These are phyloP conservation scores for Gonocerus acuteangulatus DNA, from an alignment of 2,888 invertebrate species.

Conservation along the genomic window DNA sequence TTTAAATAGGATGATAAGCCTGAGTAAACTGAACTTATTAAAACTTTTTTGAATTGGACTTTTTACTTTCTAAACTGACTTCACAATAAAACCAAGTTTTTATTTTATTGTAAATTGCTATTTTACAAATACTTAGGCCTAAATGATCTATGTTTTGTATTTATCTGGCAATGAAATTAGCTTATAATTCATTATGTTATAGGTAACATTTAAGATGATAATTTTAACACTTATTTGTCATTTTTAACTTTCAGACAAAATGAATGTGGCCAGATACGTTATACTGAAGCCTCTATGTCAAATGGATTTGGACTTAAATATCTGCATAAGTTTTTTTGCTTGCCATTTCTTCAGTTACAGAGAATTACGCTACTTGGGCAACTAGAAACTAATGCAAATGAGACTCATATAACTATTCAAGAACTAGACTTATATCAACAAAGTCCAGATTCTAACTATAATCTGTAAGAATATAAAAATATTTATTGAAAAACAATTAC, in stretches of 20 bases:
- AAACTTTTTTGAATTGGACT: too few relatives aligned
- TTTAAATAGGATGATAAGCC: too few relatives aligned
- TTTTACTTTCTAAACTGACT: too few relatives aligned
- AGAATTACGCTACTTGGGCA: slow-evolving; percentile 73
- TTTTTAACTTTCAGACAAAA: slow-evolving; percentile 36
- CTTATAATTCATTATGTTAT: too few relatives aligned
- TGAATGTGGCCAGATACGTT: slow-evolving; percentile 62
- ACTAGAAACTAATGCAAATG: slow-evolving; percentile 73
- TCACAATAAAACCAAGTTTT: too few relatives aligned
- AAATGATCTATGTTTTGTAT: too few relatives aligned
- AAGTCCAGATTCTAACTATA: slow-evolving; percentile 64
- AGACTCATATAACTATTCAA: slow-evolving; percentile 65
- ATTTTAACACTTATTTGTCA: too few relatives aligned
- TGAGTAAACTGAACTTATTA: too few relatives aligned
- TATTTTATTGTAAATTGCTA: too few relatives aligned
- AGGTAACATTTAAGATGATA: too few relatives aligned
- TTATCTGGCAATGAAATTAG: too few relatives aligned
- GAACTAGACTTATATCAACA: slow-evolving; percentile 69
- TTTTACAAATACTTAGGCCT: too few relatives aligned
- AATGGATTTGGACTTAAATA: slow-evolving; percentile 90
- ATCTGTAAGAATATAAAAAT: slow-evolving; percentile 46
- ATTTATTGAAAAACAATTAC: neutral
- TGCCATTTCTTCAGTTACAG: slow-evolving; percentile 87
- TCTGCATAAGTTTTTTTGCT: slow-evolving; percentile 88
- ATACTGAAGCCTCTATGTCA: slow-evolving; percentile 88